Evolutionary conservation across 2,113 vertebrate genomes (phyloP).

Genomic region (Paracanthobrama guichenoti): DNA sequence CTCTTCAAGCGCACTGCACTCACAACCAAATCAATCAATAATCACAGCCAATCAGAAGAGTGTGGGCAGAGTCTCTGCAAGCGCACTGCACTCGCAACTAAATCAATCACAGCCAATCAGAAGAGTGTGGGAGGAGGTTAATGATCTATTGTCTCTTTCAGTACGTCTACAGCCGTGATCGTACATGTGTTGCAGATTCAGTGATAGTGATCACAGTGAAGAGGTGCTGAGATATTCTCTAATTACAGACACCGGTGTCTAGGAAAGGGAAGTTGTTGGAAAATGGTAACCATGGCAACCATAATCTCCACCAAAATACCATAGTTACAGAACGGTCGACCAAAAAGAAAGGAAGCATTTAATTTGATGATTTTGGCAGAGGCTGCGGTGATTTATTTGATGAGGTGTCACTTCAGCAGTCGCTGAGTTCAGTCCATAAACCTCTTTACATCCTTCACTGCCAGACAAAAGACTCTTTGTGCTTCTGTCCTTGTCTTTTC

Average conservation of each 20-base stretch:
- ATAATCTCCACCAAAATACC: background rate
- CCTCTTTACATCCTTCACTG: background rate
- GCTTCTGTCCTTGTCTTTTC: slow-evolving; percentile 10
- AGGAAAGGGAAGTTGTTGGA: background rate
- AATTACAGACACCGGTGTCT: background rate
- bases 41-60: too few species aligned
- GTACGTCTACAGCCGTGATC: too few species aligned
- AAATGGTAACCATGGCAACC: background rate
- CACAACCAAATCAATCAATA: too few species aligned
- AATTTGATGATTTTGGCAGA: slow-evolving; percentile 6
- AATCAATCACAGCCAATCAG: too few species aligned
- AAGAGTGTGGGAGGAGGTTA: too few species aligned
- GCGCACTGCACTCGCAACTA: too few species aligned
- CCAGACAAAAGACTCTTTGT: slow-evolving; percentile 37
- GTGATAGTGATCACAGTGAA: background rate
- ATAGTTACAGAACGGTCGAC: background rate
- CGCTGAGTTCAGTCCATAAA: background rate
- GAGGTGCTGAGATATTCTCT: background rate
- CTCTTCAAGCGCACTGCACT: too few species aligned
- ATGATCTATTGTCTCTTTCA: too few species aligned
- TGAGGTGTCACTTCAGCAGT: background rate
- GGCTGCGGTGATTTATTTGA: background rate
- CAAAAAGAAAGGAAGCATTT: background rate
- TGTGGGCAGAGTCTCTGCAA: too few species aligned
- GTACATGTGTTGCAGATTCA: background rate